Conservation (phyloP, 2,113 vertebrate genomes). For the Callochromis pleurospilus region DNA sequence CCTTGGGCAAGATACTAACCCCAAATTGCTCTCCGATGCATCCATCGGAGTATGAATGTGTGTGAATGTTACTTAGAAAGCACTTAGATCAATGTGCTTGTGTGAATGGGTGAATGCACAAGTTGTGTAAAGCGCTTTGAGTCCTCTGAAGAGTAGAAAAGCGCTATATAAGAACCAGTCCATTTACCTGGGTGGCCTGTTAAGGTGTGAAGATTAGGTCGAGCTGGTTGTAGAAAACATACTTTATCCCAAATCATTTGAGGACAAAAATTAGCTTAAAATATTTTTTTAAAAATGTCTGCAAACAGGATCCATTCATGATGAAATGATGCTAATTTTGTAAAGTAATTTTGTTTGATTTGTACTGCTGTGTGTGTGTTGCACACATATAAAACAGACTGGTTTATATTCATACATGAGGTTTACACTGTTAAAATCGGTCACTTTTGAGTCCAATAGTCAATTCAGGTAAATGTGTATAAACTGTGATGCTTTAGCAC, state of each 20-base stretch:
- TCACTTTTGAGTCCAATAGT: not conserved
- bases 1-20: not conserved
- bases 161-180: fast-evolving
- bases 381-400: not conserved
- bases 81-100: not conserved
- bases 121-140: fast-evolving
- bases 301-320: not conserved
- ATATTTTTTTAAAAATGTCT: not conserved
- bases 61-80: not conserved
- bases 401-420: not conserved
- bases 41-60: not conserved
- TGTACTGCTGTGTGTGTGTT: not conserved
- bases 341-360: not conserved
- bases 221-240: not conserved
- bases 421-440: not conserved
- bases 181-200: conserved; percentile 11
- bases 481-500: not conserved
- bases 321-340: not conserved
- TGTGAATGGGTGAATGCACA: not conserved
- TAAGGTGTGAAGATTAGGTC: not conserved
- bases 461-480: not conserved
- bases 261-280: not conserved
- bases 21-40: not conserved
- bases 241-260: not conserved
- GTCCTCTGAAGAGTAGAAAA: not conserved